Percentiles rank a stretch among this genome's conserved stretches.
Conservation (phyloP, 2,888 invertebrate genomes). For the Thecophora atra region DNA sequence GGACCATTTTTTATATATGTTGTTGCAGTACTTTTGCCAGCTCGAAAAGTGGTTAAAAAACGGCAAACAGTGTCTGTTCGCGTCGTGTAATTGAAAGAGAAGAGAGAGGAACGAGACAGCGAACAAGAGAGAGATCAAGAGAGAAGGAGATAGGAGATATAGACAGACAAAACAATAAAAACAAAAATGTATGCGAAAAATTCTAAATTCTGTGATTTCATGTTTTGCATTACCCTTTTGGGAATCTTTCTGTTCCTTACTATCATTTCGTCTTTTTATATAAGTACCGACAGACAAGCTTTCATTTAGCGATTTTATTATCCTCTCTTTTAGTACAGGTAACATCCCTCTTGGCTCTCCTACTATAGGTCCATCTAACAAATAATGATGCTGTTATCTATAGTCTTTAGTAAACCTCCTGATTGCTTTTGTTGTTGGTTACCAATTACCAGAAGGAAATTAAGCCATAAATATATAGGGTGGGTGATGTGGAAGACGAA, state of each 20-base stretch:
- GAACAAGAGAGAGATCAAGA: not conserved
- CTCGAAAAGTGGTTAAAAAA: not conserved
- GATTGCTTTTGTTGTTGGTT: constrained; percentile 8
- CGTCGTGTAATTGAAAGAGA: no score
- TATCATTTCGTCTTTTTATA: not conserved
- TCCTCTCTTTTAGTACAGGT: constrained; percentile 2
- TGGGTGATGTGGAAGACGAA: not conserved
- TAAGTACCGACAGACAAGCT: not conserved
- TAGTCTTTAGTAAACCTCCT: constrained; percentile 17
- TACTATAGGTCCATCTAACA: not conserved
- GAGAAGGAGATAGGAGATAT: not conserved
- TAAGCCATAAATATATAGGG: constrained; percentile 33
- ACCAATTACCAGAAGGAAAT: constrained; percentile 27
- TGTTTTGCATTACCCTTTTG: not conserved
- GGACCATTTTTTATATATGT: constrained; percentile 2
- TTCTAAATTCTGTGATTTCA: not conserved
- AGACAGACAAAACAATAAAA: not conserved
- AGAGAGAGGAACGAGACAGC: not conserved
- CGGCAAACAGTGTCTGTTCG: not conserved
- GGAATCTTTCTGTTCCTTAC: not conserved
- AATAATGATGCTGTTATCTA: constrained; percentile 6
- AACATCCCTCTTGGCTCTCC: not conserved
- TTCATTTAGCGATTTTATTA: constrained; percentile 16
- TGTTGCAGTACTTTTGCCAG: not conserved
- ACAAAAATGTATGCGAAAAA: not conserved